phyloP scores from a whole-genome alignment of 2,113 vertebrate species.

The Psittacula cyanocephala region DNA sequence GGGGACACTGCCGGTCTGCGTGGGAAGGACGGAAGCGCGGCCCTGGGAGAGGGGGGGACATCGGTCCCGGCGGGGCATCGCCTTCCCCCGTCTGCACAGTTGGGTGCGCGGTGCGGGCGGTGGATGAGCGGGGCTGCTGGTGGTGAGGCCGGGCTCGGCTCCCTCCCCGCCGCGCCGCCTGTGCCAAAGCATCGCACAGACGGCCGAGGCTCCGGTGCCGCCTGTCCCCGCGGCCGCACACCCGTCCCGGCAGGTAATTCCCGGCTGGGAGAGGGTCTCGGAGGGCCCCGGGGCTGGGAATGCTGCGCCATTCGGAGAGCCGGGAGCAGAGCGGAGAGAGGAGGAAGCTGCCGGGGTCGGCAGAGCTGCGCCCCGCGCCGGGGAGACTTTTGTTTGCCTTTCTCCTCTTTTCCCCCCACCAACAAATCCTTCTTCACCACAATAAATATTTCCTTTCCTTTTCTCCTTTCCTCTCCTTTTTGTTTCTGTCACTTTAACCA shows the following conservation, averaged over 20 bases:
- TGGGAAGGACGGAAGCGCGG: not conserved
- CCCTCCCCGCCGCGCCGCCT: not conserved
- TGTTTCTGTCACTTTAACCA: not conserved
- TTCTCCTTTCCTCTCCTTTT: accelerated
- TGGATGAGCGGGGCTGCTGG: not conserved
- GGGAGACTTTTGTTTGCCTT: not conserved
- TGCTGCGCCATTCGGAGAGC: not conserved
- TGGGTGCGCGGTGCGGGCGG: not conserved
- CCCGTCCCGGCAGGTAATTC: not conserved
- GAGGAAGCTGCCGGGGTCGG: not conserved
- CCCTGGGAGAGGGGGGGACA: not conserved
- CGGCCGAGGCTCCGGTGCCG: not conserved
- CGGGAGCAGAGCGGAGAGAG: not conserved
- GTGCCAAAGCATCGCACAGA: not conserved
- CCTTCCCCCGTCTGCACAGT: not conserved
- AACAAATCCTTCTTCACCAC: not conserved
- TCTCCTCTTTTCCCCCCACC: accelerated
- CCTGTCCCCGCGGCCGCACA: not conserved
- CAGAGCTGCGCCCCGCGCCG: not conserved
- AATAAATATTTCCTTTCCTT: not conserved
- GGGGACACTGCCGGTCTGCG: not conserved
- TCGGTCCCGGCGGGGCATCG: not conserved
- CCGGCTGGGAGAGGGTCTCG: not conserved
- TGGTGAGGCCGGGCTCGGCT: not conserved
- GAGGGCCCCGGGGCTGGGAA: not conserved